Base-by-base conservation (phyloP, 2,888 invertebrate genomes). In the Zygothrica quintamaculata region DNA sequence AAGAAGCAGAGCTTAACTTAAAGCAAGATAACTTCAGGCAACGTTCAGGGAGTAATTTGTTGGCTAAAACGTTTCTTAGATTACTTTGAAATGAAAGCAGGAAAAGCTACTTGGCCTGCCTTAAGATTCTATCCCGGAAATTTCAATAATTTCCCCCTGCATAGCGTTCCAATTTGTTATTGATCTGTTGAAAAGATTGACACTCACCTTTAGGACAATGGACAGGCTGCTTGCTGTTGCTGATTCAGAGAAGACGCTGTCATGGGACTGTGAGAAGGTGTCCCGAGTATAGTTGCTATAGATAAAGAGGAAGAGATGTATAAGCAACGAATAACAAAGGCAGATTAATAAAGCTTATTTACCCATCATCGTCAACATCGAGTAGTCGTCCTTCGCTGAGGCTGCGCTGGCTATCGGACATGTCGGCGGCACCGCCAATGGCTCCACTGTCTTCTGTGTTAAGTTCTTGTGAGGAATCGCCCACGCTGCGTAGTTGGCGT, bases 211-310 rank as follows among this genome's bases (percentile, higher is more conserved):
- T 29, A 91, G 79, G 33, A 89, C 90, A 34, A 89, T 90, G 15
- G 91, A 91, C 52, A 91, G 82, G 68, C 89, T 90, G 80, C 91
- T 91, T 34, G 91, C 90, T 15, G 91, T 91, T 26, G 90, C 91
- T 50, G 91, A 91, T 84, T 91, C 96, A 52, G 96, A 96, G 92
- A 97, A 97, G 85, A 97, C 96, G 74, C 97, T 97, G 92, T 97
- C 97, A 91, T 97, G 97, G 15, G 97, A 97, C 85, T 97, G 95
- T 66, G 97, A 97, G 80, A 97, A 92, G 55, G 94, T 94, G 58
- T 91, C 91, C 36, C 90, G 86, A 52, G 87, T 88, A 68, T 88
- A 90, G 62, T 90, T 90, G 66, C 91, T 91, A 74, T 0, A 43
- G 8, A 29, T 0, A 16, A 6, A 34, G 5, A 26, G 6, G 31